phyloP scores from a whole-genome alignment of 2,113 vertebrate genomes.

The Hyperoodon ampullatus region DNA sequence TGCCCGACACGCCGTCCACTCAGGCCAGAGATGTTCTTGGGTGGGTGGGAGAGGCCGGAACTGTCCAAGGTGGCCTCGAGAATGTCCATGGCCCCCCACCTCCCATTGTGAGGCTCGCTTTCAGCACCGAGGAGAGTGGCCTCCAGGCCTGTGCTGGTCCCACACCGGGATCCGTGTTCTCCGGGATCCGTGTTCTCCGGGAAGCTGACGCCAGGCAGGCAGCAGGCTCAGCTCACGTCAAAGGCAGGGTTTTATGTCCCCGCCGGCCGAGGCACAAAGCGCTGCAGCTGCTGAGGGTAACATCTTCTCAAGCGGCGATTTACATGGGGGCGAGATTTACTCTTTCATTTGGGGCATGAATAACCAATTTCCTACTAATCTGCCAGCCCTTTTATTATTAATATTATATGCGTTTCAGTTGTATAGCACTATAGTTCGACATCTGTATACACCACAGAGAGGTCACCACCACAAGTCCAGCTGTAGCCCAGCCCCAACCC shows the following conservation, averaged over 20 bases:
- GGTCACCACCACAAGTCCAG: background rate
- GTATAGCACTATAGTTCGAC: background rate
- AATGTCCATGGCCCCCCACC: background rate
- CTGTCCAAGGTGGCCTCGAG: background rate
- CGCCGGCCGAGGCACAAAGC: background rate
- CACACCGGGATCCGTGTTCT: no score
- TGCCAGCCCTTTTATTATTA: background rate
- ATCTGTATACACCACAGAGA: background rate
- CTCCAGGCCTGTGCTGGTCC: fast-evolving
- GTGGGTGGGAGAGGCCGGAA: background rate
- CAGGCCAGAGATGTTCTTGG: background rate
- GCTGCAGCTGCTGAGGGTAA: fast-evolving
- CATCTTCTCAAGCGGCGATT: background rate
- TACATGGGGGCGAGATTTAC: background rate
- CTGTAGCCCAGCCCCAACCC: background rate
- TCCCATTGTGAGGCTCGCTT: fast-evolving
- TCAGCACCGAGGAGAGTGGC: conserved; percentile 52
- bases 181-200: no score
- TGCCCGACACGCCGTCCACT: fast-evolving
- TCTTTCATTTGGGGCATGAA: background rate
- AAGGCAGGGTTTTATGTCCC: background rate
- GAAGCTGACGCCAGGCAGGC: fast-evolving
- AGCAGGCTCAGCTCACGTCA: fast-evolving
- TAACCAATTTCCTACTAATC: conserved; percentile 18
- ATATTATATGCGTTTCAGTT: no score